Conservation (phyloP, 2,797 vertebrate species). For the Urocyon cinereoargenteus region DNA sequence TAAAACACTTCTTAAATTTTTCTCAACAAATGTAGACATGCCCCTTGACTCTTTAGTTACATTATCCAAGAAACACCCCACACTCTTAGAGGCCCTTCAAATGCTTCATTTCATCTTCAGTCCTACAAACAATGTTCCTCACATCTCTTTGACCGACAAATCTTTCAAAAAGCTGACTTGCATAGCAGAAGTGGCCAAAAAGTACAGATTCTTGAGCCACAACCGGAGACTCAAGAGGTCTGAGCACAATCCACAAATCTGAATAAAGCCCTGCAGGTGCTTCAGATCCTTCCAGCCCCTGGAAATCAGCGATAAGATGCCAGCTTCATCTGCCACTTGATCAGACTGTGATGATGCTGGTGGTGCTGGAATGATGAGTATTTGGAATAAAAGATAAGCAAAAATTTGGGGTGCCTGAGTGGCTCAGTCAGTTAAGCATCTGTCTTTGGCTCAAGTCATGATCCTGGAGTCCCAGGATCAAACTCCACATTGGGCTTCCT, state of each 20-base stretch:
- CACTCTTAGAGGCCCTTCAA: background rate
- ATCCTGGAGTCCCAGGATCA: no score
- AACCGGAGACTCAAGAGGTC: background rate
- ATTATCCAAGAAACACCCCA: background rate
- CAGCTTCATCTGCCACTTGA: background rate
- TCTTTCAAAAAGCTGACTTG: background rate
- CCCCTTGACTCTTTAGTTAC: background rate
- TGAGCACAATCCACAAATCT: background rate
- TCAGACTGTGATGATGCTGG: no score
- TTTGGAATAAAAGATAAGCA: background rate
- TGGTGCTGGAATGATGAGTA: background rate
- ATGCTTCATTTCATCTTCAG: background rate
- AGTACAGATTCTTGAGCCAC: background rate
- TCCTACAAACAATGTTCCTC: background rate
- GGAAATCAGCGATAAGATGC: background rate
- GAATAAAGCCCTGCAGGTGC: background rate
- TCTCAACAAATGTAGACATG: constrained; percentile 28
- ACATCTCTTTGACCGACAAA: background rate
- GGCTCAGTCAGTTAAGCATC: no score
- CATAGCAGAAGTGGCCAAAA: background rate
- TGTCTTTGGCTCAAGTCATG: no score
- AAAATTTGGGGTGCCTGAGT: background rate
- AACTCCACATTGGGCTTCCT: no score
- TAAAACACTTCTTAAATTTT: background rate
- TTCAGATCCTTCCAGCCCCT: no score